Percentiles rank a stretch among this genome's conserved stretches.
These are phyloP conservation scores for Zaprionus vittiger DNA, from an alignment of 1,140 invertebrate genomes.

Conservation along the genomic window DNA sequence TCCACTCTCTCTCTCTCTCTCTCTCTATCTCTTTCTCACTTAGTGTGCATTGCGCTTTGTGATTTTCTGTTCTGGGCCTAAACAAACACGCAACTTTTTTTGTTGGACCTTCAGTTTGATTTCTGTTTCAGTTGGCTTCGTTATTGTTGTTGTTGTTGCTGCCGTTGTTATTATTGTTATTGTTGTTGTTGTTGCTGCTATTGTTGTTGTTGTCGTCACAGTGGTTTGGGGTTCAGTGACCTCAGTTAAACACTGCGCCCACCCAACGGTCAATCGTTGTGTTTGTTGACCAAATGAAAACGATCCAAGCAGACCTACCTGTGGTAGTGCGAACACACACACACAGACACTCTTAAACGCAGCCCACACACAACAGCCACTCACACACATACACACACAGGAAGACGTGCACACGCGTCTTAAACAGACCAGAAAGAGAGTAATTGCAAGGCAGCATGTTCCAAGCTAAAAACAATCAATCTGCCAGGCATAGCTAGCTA, in stretches of 20 bases:
- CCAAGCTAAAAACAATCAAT: conserved; percentile 4
- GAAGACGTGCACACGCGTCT: conserved; percentile 1
- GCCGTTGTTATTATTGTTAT: conserved; percentile 8
- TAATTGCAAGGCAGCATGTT: conserved; percentile 3
- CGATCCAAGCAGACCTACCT: conserved; percentile 19
- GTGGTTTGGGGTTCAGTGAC: conserved; percentile 60
- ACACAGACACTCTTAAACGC: conserved; percentile 3
- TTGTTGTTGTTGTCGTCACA: conserved; percentile 9
- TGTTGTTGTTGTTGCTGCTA: neutral
- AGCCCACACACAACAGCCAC: conserved; percentile 2
- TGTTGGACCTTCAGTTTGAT: conserved; percentile 9
- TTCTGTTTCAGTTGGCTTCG: conserved; percentile 4
- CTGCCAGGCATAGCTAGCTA: neutral
- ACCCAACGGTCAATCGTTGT: conserved; percentile 1
- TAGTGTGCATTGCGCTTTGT: conserved; percentile 34
- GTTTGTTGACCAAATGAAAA: conserved; percentile 24
- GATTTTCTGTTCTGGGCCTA: conserved; percentile 62
- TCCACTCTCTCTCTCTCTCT: neutral
- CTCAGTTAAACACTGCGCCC: conserved; percentile 39
- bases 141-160: conserved; percentile 15
- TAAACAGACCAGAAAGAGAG: conserved; percentile 7
- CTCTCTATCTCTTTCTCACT: neutral
- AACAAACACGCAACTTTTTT: conserved; percentile 70
- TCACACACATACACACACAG: neutral
- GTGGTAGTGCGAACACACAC: conserved; percentile 7